phyloP scores from a whole-genome alignment of 1,140 invertebrate species.

The Samia ricini region DNA sequence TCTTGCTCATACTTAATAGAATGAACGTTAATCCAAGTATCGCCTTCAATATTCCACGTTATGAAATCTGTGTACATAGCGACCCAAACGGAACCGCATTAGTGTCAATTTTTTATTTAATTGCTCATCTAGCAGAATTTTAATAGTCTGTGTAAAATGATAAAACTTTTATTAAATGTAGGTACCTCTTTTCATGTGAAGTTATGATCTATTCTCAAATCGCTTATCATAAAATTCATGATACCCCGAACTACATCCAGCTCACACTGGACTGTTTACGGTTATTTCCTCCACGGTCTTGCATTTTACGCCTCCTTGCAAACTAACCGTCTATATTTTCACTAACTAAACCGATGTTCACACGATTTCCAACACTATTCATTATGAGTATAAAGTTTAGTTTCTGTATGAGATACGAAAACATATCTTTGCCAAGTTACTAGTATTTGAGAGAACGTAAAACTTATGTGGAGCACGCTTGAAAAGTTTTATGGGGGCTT shows the following conservation, averaged over 20 bases:
- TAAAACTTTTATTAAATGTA: not conserved
- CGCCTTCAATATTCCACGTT: no score
- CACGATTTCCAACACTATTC: slow-evolving; percentile 23
- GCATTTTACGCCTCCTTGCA: slow-evolving; percentile 52
- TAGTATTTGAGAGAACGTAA: slow-evolving; percentile 47
- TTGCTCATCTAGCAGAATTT: no score
- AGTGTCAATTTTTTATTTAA: no score
- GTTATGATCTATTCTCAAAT: not conserved
- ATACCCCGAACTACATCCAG: slow-evolving; percentile 20
- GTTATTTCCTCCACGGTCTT: slow-evolving; percentile 40
- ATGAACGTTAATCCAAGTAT: no score
- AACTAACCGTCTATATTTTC: slow-evolving; percentile 18
- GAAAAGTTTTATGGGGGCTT: slow-evolving; percentile 69
- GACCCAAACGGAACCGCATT: no score
- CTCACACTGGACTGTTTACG: slow-evolving; percentile 48
- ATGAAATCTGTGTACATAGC: no score
- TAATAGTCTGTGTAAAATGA: no score
- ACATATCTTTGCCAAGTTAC: slow-evolving; percentile 28
- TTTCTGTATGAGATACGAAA: not conserved
- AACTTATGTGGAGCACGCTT: slow-evolving; percentile 69
- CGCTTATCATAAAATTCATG: slow-evolving; percentile 28
- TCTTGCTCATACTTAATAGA: no score
- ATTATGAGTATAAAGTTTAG: slow-evolving; percentile 4
- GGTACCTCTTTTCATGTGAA: not conserved
- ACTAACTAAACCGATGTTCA: not conserved